Base-by-base conservation (phyloP, 2,888 invertebrate species). In the Hyposoter didymator region DNA sequence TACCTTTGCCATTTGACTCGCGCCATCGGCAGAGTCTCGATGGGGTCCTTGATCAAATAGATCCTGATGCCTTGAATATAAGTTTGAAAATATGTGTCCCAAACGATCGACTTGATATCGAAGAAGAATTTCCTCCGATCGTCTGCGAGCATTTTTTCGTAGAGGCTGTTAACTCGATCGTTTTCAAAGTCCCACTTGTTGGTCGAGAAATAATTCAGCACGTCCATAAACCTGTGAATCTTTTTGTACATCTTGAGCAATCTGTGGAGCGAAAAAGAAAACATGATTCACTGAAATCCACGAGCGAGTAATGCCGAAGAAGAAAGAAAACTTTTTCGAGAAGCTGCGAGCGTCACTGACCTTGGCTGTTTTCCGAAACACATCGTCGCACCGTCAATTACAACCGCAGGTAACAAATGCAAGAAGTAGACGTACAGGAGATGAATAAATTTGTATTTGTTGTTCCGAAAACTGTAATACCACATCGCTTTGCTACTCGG, bases 41-140 rank as follows among this genome's bases (percentile, higher is more conserved):
- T 92, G 28, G 97, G 96, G 91, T 98, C 98, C 90, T 98, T 97
- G 52, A 98, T 94, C 12, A 98, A 94, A 92, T 97, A 98, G 0
- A 96, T 95, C 87, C 98, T 95, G 67, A 97, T 95, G 2, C 98
- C 98, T 93, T 95, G 94, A 8, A 96, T 94, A 89, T 97, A 97
- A 64, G 94, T 95, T 84, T 95, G 95, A 89, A 97, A 96, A 90
- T 96, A 98, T 0, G 95, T 94, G 6, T 96, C 96, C 98, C 98
- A 98, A 59, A 97, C 95, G 89, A 98, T 94, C 43, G 96, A 95
- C 0, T 94, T 95, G 87, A 98, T 95, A 91, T 96, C 96, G 93
- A 97, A 98, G 28, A 96, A 95, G 91, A 97, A 98, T 4, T 96
- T 93, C 28, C 95, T 94, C 79, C 95, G 94, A 90, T 97, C 97